Base-by-base conservation (phyloP, 2,797 vertebrate genomes). In the Enteromius radiatus region DNA sequence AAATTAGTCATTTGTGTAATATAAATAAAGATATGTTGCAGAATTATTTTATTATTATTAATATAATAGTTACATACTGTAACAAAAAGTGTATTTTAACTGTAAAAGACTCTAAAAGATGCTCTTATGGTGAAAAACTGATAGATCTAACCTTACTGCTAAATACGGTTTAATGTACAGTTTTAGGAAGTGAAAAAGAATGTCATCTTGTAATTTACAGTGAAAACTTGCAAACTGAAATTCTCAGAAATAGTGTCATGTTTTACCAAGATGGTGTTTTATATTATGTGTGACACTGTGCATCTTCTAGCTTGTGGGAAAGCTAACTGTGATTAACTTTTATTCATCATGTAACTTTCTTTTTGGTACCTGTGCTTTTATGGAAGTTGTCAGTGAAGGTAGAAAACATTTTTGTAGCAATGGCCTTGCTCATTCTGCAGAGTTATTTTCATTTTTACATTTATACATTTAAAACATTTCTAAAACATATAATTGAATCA, bases 401-500 rank as follows among this genome's bases (percentile, higher is more conserved):
- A 28, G 23, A 28, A 59, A 59, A 59, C 12, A 26, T 26, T 26
- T 59, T 5, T 26, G 23, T 28, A 28, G 11, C 21, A 23, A 10
- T 56, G 56, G 56, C 56, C 56, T 61, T 28, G 12, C 14, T 31
- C 15, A 17, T 31, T 63, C 5, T 31, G 59, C 14, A 31, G 12
- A 28, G n/a, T 56, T 23, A 23, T n/a, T n/a, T n/a, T n/a, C n/a
- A n/a, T n/a, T n/a, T n/a, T n/a, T n/a, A n/a, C n/a, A n/a, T n/a
- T 10, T 43, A 56, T 68, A 8, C 3, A 19, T 41, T n/a, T 28
- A n/a, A 45, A 56, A 80, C 33, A n/a, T 70, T 59, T 36, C 10
- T 41, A 49, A 75, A 17, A 23, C 3, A n/a, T 6, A 41, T 14
- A 5, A 89, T 89, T 90, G 84, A 15, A 1, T 19, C 1, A 87